Conservation (phyloP, 2,113 vertebrate genomes). For the Leucopternis melanops region DNA sequence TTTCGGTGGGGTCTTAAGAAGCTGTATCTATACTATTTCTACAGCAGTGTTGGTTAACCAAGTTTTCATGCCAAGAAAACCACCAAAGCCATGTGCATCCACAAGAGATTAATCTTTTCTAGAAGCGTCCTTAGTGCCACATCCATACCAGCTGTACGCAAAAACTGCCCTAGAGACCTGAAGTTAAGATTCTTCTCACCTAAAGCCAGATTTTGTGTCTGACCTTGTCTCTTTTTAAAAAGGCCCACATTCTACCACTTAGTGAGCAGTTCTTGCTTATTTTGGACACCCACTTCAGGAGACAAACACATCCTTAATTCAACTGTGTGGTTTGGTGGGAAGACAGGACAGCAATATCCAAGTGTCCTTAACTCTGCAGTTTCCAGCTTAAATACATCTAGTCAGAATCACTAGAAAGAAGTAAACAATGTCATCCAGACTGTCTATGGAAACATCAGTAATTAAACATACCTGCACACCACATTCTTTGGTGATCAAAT, state of each 20-base stretch:
- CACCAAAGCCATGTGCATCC: background rate
- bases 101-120: background rate
- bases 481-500: background rate
- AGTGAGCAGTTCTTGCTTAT: background rate
- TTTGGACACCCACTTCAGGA: background rate
- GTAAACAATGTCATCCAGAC: background rate
- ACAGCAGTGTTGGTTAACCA: background rate
- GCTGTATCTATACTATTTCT: background rate
- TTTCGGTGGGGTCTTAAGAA: background rate
- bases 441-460: background rate
- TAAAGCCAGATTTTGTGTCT: background rate
- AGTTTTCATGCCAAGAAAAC: background rate
- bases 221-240: background rate
- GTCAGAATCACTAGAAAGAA: background rate
- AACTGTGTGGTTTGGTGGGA: background rate
- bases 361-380: background rate
- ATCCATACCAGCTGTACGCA: background rate
- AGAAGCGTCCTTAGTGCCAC: background rate
- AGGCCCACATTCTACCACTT: background rate
- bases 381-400: background rate
- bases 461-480: background rate
- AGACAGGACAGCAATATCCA: background rate
- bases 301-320: background rate
- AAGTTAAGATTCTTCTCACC: background rate
- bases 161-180: background rate